Evolutionary conservation across 2,888 invertebrate species (phyloP).

Genomic region (Euzophera pinguis): DNA sequence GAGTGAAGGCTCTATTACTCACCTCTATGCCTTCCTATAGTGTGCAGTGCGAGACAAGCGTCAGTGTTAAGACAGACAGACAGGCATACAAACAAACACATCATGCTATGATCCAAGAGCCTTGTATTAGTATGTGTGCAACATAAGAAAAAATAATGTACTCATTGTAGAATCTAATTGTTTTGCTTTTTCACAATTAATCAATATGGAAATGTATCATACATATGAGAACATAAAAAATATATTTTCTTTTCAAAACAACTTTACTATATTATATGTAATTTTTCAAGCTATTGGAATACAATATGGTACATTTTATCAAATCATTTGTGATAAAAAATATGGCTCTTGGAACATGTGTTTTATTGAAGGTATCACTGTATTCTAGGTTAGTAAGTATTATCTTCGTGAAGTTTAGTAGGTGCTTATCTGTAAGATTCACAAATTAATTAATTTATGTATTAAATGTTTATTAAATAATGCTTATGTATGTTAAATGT

Average conservation of each 20-base stretch:
- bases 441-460: not conserved
- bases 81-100: conserved; percentile 48
- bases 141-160: no score
- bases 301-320: no score
- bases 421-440: not conserved
- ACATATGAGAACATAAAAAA: no score
- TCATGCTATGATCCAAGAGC: conserved; percentile 40
- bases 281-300: not conserved
- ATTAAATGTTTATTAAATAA: not conserved
- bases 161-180: no score
- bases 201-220: no score
- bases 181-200: no score
- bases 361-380: not conserved
- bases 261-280: no score
- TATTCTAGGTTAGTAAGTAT: not conserved
- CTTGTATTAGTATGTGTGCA: not conserved
- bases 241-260: no score
- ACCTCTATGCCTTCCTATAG: conserved; percentile 77
- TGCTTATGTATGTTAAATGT: not conserved
- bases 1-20: conserved; percentile 33
- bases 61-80: conserved; percentile 65
- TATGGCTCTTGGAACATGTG: not conserved
- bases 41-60: conserved; percentile 68
- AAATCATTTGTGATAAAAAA: not conserved
- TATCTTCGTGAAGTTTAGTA: not conserved